These are phyloP conservation scores for Albula glossodonta DNA, from an alignment of 2,113 vertebrate genomes.

Conservation along the genomic window DNA sequence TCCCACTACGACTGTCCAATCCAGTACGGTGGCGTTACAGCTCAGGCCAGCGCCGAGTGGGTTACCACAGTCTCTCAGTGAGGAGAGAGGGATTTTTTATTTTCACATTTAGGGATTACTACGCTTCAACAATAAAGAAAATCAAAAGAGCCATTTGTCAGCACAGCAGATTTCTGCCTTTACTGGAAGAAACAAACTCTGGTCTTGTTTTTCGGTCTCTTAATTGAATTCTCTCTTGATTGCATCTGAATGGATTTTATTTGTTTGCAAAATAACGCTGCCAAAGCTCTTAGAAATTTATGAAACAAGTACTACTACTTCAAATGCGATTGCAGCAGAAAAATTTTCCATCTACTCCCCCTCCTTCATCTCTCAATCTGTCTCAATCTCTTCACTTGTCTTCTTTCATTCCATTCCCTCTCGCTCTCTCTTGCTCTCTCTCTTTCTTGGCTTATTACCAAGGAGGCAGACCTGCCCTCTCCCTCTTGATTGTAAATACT, in stretches of 20 bases:
- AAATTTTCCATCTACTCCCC: not conserved
- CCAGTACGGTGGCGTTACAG: not conserved
- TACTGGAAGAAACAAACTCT: not conserved
- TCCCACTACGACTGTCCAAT: not conserved
- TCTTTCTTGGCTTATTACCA: too few species aligned
- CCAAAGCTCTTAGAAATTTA: not conserved
- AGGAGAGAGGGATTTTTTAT: not conserved
- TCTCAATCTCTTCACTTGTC: too few species aligned
- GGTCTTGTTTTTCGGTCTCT: not conserved
- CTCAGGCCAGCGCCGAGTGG: not conserved
- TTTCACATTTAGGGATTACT: too few species aligned
- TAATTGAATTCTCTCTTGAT: not conserved
- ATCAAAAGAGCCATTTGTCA: not conserved
- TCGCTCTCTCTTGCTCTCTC: not conserved
- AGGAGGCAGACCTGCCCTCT: too few species aligned
- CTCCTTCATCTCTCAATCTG: too few species aligned
- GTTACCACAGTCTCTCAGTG: not conserved
- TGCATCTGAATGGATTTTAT: not conserved
- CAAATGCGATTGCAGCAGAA: not conserved
- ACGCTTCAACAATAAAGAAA: not conserved
- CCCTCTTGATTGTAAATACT: too few species aligned
- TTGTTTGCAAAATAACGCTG: not conserved
- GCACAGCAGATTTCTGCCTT: not conserved
- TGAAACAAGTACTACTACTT: not conserved
- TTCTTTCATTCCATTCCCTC: not conserved